These are phyloP conservation scores for Priocnemis perturbator DNA, from an alignment of 2,888 invertebrate species.

Conservation along the genomic window DNA sequence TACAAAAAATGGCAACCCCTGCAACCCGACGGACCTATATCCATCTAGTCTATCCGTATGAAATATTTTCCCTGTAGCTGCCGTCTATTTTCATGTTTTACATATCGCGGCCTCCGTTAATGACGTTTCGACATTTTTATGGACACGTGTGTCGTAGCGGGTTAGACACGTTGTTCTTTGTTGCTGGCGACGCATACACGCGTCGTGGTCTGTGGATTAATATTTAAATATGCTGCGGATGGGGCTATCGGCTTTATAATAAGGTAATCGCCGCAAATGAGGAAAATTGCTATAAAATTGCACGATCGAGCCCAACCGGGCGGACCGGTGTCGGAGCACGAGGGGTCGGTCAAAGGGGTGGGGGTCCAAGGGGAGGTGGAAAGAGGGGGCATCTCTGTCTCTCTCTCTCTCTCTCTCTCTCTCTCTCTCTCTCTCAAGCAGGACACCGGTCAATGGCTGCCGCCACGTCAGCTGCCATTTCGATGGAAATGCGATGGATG, in stretches of 20 bases:
- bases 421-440: slow-evolving; percentile 10
- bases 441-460: slow-evolving; percentile 60
- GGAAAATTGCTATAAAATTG: slow-evolving; percentile 75
- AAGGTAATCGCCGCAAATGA: slow-evolving; percentile 70
- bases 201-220: no score
- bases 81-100: no score
- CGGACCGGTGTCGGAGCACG: slow-evolving; percentile 50
- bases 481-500: slow-evolving; percentile 73
- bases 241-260: slow-evolving; percentile 59
- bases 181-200: no score
- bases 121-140: no score
- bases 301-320: slow-evolving; percentile 61
- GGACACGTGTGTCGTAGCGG: no score
- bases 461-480: slow-evolving; percentile 70
- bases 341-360: slow-evolving; percentile 35
- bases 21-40: no score
- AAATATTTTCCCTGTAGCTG: no score
- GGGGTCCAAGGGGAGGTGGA: slow-evolving; percentile 24
- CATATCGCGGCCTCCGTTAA: no score
- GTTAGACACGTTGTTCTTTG: no score
- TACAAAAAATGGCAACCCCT: background rate
- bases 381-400: slow-evolving; percentile 30
- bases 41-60: no score
- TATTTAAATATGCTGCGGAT: no score
- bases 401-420: slow-evolving; percentile 30